Base-by-base conservation (phyloP, 2,888 invertebrate genomes). In the Acronicta alni region DNA sequence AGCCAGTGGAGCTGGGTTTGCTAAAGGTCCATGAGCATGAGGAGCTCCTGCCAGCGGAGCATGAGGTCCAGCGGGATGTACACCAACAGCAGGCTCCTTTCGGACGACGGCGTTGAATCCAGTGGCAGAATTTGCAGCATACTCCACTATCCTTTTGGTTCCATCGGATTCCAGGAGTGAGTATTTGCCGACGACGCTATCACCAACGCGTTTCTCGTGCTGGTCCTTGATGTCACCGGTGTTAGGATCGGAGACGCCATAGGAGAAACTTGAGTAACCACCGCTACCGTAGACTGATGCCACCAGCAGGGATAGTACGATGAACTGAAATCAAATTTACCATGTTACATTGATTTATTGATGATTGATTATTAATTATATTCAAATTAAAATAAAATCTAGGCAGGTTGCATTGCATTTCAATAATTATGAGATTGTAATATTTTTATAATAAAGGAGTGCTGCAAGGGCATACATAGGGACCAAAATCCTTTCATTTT, bases 181-280 rank as follows among this genome's bases (percentile, higher is more conserved):
- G 77, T 90, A 90, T 79, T 90, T 88, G 23, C 90, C 89, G 41
- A 95, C 94, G n/a, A 96, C 96, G 59, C 93, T 95, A 83, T 95
- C 95, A 17, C 96, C 96, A 49, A 94, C 92, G 16, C 96, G 94
- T 23, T 93, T 94, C 85, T 96, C 96, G 48, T 95, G 94, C 82
- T 95, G 95, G 53, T 87, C 88, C 62, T 90, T 89, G 38, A 88
- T 77, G 60, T 89, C 90, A 39, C 89, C 89, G 35, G 90, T 90
- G 76, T 87, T 83, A 7, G 89, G 90, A 69, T 90, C 90, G 45
- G 87, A 84, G 7, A 90, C 90, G 26, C 89, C 89, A 61, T 90
- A 90, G 8, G 89, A 89, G 72, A 89, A 90, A 75, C 88, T 89
- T 59, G 85, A 86, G 75, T 83, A 85, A 49, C 88, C 86, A 4